Evolutionary conservation across 2,888 invertebrate species (phyloP).

Genomic region (Andrena flavipes): DNA sequence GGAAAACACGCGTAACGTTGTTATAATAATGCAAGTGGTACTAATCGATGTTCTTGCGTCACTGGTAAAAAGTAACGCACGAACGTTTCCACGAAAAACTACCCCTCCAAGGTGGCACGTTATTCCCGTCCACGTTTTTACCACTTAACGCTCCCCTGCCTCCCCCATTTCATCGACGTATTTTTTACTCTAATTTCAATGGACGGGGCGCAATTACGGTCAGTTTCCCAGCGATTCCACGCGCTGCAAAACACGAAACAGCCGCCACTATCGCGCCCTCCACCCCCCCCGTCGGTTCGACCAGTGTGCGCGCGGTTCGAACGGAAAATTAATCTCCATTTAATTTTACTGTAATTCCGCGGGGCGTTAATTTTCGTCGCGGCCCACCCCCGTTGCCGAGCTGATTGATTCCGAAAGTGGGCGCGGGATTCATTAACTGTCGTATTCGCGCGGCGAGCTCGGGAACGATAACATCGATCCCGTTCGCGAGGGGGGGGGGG

Average conservation of each 20-base stretch:
- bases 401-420: conserved; percentile 37
- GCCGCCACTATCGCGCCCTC: not conserved
- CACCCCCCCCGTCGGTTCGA: not conserved
- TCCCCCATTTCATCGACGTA: not conserved
- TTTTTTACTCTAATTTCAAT: not conserved
- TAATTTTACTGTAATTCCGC: conserved; percentile 37
- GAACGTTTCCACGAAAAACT: not conserved
- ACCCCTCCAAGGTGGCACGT: not conserved
- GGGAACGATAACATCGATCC: conserved; percentile 22
- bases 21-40: not conserved
- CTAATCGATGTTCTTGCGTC: too few species aligned
- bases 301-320: not conserved
- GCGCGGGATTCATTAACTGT: conserved; percentile 32
- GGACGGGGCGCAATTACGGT: not conserved
- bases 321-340: conserved; percentile 52
- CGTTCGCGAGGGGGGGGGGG: not conserved
- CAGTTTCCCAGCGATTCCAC: conserved; percentile 10
- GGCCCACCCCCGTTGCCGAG: not conserved
- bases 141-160: not conserved
- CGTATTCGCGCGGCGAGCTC: conserved; percentile 21
- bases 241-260: conserved; percentile 16
- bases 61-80: too few species aligned
- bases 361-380: conserved; percentile 36
- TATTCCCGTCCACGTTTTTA: not conserved
- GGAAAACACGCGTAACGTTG: not conserved